Conservation (phyloP, 2,797 vertebrate species). For the Toxotes lorentzi region DNA sequence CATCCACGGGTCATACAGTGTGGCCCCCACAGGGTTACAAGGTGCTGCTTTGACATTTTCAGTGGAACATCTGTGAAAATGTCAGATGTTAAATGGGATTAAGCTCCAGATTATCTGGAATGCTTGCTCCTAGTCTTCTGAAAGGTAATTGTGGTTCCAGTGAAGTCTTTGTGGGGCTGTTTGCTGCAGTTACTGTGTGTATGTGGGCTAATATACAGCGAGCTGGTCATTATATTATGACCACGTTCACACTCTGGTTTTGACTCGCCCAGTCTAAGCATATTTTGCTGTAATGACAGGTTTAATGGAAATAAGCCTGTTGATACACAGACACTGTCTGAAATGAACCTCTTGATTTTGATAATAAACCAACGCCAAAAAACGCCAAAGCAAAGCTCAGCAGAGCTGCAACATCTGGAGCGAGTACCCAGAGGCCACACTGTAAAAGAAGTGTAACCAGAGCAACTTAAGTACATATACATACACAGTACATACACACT, state of each 20-base stretch:
- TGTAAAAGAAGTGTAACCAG: conserved; percentile 3
- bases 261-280: background rate
- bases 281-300: conserved; percentile 36
- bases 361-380: background rate
- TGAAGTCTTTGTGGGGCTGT: conserved; percentile 23
- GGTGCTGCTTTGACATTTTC: conserved; percentile 45
- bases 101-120: conserved; percentile 42
- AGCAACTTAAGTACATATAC: background rate
- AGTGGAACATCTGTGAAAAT: conserved; percentile 40
- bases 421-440: conserved; percentile 2
- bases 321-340: background rate
- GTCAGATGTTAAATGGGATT: conserved; percentile 33
- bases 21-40: conserved; percentile 10
- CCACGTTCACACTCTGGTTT: conserved; percentile 21
- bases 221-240: conserved; percentile 39
- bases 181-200: conserved; percentile 15
- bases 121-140: conserved; percentile 22
- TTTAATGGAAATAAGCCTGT: conserved; percentile 24
- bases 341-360: background rate
- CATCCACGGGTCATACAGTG: background rate
- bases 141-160: conserved; percentile 31
- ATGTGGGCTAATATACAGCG: conserved; percentile 24
- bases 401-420: conserved; percentile 26
- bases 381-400: background rate
- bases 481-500: conserved; percentile 2